Evolutionary conservation across 2,888 invertebrate genomes (phyloP).

Genomic region (Aelia acuminata): DNA sequence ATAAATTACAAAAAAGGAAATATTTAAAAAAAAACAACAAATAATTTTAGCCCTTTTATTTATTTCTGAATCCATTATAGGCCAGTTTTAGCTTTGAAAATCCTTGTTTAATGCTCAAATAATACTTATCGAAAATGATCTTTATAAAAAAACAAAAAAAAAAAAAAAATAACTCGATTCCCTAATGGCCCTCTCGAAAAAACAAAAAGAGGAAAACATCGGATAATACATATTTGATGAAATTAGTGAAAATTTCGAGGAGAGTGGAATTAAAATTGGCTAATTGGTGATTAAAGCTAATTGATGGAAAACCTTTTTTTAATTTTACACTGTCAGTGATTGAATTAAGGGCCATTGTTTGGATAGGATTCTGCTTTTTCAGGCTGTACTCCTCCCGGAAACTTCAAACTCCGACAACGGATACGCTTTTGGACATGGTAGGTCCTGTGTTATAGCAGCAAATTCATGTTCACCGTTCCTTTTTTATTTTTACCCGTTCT

Average conservation of each 20-base stretch:
- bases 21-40: too few species aligned
- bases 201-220: neutral
- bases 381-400: neutral
- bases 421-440: neutral
- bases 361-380: conserved; percentile 28
- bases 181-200: neutral
- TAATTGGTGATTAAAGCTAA: conserved; percentile 44
- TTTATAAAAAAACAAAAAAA: too few species aligned
- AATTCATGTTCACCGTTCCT: neutral
- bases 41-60: too few species aligned
- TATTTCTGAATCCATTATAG: too few species aligned
- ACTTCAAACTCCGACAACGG: conserved; percentile 23
- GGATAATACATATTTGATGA: conserved; percentile 18
- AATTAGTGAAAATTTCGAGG: conserved; percentile 34
- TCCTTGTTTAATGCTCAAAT: too few species aligned
- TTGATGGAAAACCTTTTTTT: conserved; percentile 31
- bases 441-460: neutral
- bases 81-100: too few species aligned
- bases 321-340: neutral
- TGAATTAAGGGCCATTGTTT: conserved; percentile 27
- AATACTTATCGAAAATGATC: too few species aligned
- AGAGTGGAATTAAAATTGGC: conserved; percentile 38
- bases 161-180: too few species aligned
- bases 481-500: neutral
- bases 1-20: too few species aligned